Percentiles rank a stretch among this genome's conserved stretches.
phyloP scores from a whole-genome alignment of 2,797 vertebrate genomes.

The Bucorvus abyssinicus region DNA sequence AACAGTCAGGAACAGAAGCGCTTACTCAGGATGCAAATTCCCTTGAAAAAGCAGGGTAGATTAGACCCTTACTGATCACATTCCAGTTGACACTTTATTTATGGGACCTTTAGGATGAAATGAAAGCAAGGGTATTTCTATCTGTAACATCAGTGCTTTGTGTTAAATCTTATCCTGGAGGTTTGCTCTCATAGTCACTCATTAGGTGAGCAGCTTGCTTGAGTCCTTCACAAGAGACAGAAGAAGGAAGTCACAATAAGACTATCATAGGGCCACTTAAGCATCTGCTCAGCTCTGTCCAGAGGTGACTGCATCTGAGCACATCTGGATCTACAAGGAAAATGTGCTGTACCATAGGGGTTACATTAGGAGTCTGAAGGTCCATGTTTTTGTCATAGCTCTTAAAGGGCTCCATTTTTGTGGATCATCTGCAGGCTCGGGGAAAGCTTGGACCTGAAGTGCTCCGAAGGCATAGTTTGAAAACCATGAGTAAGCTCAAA shows the following conservation, averaged over 20 bases:
- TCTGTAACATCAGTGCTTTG: neutral
- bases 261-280: neutral
- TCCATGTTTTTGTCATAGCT: neutral
- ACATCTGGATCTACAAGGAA: neutral
- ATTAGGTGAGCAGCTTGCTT: neutral
- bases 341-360: neutral
- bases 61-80: fast-evolving
- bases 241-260: neutral
- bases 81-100: neutral
- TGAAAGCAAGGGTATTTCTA: neutral
- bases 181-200: neutral
- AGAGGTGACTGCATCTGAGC: neutral
- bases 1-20: neutral
- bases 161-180: neutral
- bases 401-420: neutral
- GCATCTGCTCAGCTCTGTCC: neutral
- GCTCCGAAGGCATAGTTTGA: neutral
- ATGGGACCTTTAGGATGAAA: neutral
- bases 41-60: neutral
- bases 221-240: neutral
- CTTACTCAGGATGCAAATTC: neutral
- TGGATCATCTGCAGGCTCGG: neutral
- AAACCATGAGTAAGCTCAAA: conserved; percentile 25
- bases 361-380: neutral
- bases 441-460: neutral